Evolutionary conservation across 2,888 invertebrate species (phyloP).

Genomic region (Melikaiella ostensackeni): DNA sequence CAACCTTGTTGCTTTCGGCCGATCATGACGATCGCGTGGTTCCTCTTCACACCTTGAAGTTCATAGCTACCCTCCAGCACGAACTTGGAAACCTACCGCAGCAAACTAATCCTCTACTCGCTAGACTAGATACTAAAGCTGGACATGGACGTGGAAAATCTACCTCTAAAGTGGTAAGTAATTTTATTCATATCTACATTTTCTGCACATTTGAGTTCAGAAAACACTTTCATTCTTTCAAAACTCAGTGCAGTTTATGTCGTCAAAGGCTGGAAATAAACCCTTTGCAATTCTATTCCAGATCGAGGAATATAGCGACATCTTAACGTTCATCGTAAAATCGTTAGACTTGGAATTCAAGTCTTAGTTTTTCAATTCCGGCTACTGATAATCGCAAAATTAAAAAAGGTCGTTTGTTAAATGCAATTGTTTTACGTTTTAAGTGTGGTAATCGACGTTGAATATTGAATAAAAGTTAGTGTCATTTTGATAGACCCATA

Average conservation of each 20-base stretch:
- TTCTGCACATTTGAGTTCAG: slow-evolving; percentile 22
- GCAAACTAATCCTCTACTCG: slow-evolving; percentile 91
- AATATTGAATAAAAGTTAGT: neutral
- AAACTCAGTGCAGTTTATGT: neutral
- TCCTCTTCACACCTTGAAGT: slow-evolving; percentile 97
- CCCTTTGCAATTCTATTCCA: slow-evolving; percentile 77
- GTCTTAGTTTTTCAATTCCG: slow-evolving; percentile 49
- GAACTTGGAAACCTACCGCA: slow-evolving; percentile 80
- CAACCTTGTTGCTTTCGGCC: slow-evolving; percentile 94
- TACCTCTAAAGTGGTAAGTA: slow-evolving; percentile 91
- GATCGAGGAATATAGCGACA: slow-evolving; percentile 96
- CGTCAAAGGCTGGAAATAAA: slow-evolving; percentile 26
- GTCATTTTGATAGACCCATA: neutral
- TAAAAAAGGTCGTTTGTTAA: neutral
- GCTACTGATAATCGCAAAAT: neutral
- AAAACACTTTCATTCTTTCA: neutral
- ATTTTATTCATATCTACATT: slow-evolving; percentile 12
- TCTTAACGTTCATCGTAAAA: slow-evolving; percentile 89
- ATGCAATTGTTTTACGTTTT: neutral
- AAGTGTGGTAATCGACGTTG: neutral
- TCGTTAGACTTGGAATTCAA: slow-evolving; percentile 84
- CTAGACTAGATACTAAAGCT: slow-evolving; percentile 95
- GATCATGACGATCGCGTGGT: slow-evolving; percentile 99
- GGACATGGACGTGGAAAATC: slow-evolving; percentile 99
- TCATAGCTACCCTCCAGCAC: slow-evolving; percentile 93